Percentiles rank a stretch among this genome's conserved stretches.
These are phyloP conservation scores for Crotalus helleri DNA, from an alignment of 2,113 vertebrate species.

Conservation along the genomic window DNA sequence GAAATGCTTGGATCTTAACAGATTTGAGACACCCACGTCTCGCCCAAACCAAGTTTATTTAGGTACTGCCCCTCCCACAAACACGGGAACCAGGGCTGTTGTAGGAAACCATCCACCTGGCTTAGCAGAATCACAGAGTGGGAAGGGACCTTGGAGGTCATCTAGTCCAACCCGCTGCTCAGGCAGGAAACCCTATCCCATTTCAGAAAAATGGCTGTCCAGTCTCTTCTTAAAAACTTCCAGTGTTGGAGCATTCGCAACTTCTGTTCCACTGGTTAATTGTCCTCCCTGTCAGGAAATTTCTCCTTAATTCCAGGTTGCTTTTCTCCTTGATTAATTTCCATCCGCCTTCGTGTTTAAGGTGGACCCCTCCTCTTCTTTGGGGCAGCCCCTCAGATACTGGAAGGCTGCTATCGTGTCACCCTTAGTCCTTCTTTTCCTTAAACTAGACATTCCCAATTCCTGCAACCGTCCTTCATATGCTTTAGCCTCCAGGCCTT, in stretches of 20 bases:
- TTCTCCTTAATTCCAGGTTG: background rate
- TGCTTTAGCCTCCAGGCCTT: background rate
- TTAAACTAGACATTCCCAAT: too few relatives aligned
- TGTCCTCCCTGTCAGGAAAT: background rate
- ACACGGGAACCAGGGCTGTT: background rate
- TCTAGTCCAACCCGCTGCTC: too few relatives aligned
- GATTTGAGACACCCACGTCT: background rate
- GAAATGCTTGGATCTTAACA: background rate
- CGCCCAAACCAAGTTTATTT: background rate
- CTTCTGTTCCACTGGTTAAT: background rate
- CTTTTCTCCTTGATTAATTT: background rate
- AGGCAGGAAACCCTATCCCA: too few relatives aligned
- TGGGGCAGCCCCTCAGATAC: background rate
- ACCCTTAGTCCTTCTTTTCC: too few relatives aligned
- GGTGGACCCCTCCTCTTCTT: background rate
- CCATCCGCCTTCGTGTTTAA: background rate
- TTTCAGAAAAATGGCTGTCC: too few relatives aligned
- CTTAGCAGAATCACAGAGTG: background rate
- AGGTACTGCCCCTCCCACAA: background rate
- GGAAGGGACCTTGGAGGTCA: background rate
- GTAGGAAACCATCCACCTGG: background rate
- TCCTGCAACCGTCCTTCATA: too few relatives aligned
- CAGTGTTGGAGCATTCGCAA: too few relatives aligned
- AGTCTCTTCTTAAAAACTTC: background rate
- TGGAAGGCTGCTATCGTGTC: too few relatives aligned